phyloP scores from a whole-genome alignment of 1,140 invertebrate species.

The Zaprionus davidi region DNA sequence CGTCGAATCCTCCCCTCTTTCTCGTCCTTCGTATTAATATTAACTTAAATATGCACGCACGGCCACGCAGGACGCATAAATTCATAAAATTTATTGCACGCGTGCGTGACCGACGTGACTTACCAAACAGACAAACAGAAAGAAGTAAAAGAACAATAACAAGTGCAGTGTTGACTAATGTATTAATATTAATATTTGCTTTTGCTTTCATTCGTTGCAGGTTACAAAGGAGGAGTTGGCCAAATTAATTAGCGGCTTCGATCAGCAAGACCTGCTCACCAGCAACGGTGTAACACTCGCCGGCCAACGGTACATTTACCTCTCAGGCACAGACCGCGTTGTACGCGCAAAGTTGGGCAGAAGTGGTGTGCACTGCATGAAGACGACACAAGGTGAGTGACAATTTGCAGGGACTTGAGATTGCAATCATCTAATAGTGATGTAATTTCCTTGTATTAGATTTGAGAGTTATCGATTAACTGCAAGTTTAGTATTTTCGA shows the following conservation, averaged over 20 bases:
- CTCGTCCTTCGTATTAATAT: conserved; percentile 32
- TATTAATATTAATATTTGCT: conserved; percentile 20
- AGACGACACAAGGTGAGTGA: conserved; percentile 92
- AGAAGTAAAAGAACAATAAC: background rate
- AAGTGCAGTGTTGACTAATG: background rate
- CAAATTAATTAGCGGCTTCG: conserved; percentile 94
- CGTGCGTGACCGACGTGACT: conserved; percentile 55
- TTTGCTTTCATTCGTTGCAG: conserved; percentile 84
- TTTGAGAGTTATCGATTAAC: no score
- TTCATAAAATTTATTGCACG: conserved; percentile 56
- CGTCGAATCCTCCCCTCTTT: background rate
- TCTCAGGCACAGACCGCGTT: conserved; percentile 95
- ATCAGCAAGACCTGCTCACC: conserved; percentile 93
- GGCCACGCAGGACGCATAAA: conserved; percentile 37
- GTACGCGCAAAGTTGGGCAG: conserved; percentile 95
- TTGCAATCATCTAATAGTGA: no score
- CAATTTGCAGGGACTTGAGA: background rate
- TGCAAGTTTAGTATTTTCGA: no score
- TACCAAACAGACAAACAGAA: background rate
- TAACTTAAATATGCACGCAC: conserved; percentile 30
- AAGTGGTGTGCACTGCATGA: conserved; percentile 96
- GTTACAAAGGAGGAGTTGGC: conserved; percentile 94
- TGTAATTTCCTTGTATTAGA: no score
- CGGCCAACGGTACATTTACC: conserved; percentile 95
- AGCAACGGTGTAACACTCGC: conserved; percentile 94